Evolutionary conservation across 2,113 vertebrate species (phyloP).

Genomic region (Piaya cayana): DNA sequence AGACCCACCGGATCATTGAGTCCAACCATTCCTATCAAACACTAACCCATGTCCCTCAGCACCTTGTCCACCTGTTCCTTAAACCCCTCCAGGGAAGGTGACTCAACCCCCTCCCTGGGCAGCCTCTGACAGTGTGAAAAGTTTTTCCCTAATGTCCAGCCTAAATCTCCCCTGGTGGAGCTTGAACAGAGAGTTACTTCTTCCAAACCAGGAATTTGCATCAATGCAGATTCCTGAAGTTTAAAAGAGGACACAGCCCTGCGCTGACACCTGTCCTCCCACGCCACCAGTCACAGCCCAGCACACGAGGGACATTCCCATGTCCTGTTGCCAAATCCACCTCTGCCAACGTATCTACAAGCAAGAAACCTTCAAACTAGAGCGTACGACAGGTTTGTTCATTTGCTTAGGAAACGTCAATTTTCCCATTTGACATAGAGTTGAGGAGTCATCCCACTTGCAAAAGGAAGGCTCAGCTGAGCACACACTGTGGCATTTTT

Average conservation of each 20-base stretch:
- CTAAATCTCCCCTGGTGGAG: too few relatives aligned
- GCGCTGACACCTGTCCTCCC: constrained; percentile 46
- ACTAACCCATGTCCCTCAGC: too few relatives aligned
- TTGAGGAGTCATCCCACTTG: constrained; percentile 7
- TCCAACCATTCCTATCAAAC: too few relatives aligned
- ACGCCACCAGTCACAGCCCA: neutral
- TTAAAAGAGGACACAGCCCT: neutral
- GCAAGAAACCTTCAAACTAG: neutral
- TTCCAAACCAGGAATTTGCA: neutral
- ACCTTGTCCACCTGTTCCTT: too few relatives aligned
- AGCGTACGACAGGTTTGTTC: neutral
- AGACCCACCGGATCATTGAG: too few relatives aligned
- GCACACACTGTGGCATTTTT: constrained; percentile 50
- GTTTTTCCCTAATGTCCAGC: too few relatives aligned
- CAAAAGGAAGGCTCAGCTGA: constrained; percentile 48
- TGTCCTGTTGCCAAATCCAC: constrained; percentile 38
- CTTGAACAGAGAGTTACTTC: neutral
- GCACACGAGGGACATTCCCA: constrained; percentile 13
- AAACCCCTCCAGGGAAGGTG: too few relatives aligned
- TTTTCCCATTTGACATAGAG: constrained; percentile 3
- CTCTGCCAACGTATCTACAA: neutral
- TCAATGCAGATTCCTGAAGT: constrained; percentile 11
- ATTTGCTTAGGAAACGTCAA: constrained; percentile 44
- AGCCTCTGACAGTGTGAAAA: too few relatives aligned
- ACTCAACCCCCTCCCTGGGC: too few relatives aligned